Conservation (phyloP, 2,888 invertebrate genomes). For the Pimpla rufipes region DNA sequence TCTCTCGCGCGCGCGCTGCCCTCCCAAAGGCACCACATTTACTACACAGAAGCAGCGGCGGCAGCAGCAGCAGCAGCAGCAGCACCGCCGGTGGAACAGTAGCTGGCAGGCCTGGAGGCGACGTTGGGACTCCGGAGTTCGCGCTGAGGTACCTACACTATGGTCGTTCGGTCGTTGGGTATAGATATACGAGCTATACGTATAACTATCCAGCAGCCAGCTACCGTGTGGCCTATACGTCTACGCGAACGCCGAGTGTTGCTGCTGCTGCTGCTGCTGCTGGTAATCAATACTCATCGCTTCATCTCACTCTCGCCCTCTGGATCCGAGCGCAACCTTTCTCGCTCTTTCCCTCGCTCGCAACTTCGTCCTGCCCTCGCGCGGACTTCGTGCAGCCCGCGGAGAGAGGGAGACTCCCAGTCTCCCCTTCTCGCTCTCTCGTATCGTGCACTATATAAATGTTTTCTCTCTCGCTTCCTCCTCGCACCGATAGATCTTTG, state of each 20-base stretch:
- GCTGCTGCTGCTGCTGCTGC: conserved; percentile 31
- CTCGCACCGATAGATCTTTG: conserved; percentile 36
- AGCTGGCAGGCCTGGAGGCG: conserved; percentile 47
- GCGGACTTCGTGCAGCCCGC: conserved; percentile 14
- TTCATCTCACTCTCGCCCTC: conserved; percentile 71
- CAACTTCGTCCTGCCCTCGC: not conserved
- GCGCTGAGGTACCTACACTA: conserved; percentile 22
- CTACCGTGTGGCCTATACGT: conserved; percentile 41
- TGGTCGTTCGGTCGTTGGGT: conserved; percentile 49
- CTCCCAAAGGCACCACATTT: conserved; percentile 27
- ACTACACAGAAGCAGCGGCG: not conserved
- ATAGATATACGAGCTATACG: conserved; percentile 14
- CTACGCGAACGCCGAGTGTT: conserved; percentile 16
- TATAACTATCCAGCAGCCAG: conserved; percentile 32
- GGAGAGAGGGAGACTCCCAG: not conserved
- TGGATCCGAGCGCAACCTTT: conserved; percentile 38
- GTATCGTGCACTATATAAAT: conserved; percentile 26
- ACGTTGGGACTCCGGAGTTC: conserved; percentile 50
- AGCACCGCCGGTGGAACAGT: conserved; percentile 15
- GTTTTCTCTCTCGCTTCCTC: not conserved
- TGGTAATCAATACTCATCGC: conserved; percentile 80
- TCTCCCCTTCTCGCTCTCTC: not conserved
- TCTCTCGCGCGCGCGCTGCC: not conserved
- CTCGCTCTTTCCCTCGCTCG: conserved; percentile 37
- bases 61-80: conserved; percentile 5